These are phyloP conservation scores for Coenonympha glycerion DNA, from an alignment of 2,888 invertebrate genomes.

Conservation along the genomic window DNA sequence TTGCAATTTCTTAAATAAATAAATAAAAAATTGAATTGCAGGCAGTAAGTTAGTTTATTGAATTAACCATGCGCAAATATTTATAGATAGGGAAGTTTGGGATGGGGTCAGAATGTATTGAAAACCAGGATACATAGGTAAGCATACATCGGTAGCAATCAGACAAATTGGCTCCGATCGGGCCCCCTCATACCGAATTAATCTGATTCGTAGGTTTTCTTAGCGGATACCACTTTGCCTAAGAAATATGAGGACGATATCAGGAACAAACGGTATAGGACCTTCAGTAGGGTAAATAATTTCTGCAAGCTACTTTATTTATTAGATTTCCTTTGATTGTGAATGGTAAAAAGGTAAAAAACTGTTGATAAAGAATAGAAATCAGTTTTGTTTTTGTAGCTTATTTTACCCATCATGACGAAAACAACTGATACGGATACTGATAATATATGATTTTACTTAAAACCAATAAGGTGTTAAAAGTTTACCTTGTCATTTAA, in stretches of 20 bases:
- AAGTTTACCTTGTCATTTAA: too few relatives aligned
- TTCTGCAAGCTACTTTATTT: background rate
- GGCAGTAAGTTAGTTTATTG: constrained; percentile 60
- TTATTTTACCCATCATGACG: too few relatives aligned
- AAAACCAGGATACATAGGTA: constrained; percentile 62
- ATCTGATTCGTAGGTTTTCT: constrained; percentile 72
- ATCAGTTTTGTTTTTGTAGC: too few relatives aligned
- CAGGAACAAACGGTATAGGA: constrained; percentile 15
- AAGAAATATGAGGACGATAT: constrained; percentile 41
- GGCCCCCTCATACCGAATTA: constrained; percentile 72
- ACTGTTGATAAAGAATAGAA: too few relatives aligned
- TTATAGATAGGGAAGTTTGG: constrained; percentile 68
- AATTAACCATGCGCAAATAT: constrained; percentile 75
- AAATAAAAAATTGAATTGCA: constrained; percentile 47
- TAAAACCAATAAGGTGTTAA: too few relatives aligned
- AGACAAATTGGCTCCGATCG: constrained; percentile 75
- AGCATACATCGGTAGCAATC: constrained; percentile 72
- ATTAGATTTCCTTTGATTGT: background rate
- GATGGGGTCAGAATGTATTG: constrained; percentile 74
- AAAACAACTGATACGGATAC: too few relatives aligned
- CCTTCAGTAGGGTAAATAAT: background rate
- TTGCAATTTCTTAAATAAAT: constrained; percentile 38
- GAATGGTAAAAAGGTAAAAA: too few relatives aligned
- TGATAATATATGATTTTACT: too few relatives aligned
- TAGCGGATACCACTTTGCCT: constrained; percentile 63